Base-by-base conservation (phyloP, 2,797 vertebrate genomes). In the Morelia viridis region DNA sequence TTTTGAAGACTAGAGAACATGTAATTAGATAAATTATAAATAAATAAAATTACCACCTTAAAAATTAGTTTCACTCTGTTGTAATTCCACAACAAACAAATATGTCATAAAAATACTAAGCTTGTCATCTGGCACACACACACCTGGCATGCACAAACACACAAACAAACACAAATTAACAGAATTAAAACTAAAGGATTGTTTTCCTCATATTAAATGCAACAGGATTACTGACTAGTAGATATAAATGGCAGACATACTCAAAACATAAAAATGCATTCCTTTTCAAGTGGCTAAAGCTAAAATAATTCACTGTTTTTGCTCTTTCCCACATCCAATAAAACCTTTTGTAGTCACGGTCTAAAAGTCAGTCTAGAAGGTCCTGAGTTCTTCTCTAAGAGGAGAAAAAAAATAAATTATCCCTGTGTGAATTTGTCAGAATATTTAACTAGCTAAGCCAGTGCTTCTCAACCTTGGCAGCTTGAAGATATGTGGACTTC, bases 131-230 rank as follows among this genome's bases (percentile, higher is more conserved):
- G 58, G 28, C 12, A 2, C 9, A 95, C 0, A 1, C 91, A 50
- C 91, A 92, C 80, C 41, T 41, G 41, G 41, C 41, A 41, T 41
- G 41, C 41, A 88, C 15, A 71, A 17, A 31, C 28, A 71, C n/a
- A 71, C 68, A 41, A 2, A 95, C 0, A 6, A 91, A 60, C 91
- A 92, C 87, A 88, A 92, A 90, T 86, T 89, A 94, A 4, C 26
- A 80, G 7, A 15, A 53, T 17, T 89, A 62, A 85, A 80, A 87
- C 19, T 57, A 31, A 87, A 80, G 68, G 26, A 1, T 88, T 71
- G 22, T 64, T 87, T 87, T 60, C 10, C 35, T 53, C 22, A 10
- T 41, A 4, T 84, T 88, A 57, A 87, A 90, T 35, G 2, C 15
- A 88, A 17, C 4, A 50, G 53, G 11, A 26, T 35, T 68, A 60